A percentile compares a stretch with the other conserved stretches of the same genome.
Evolutionary conservation across 2,797 vertebrate genomes (phyloP).

Genomic region (Champsocephalus esox): DNA sequence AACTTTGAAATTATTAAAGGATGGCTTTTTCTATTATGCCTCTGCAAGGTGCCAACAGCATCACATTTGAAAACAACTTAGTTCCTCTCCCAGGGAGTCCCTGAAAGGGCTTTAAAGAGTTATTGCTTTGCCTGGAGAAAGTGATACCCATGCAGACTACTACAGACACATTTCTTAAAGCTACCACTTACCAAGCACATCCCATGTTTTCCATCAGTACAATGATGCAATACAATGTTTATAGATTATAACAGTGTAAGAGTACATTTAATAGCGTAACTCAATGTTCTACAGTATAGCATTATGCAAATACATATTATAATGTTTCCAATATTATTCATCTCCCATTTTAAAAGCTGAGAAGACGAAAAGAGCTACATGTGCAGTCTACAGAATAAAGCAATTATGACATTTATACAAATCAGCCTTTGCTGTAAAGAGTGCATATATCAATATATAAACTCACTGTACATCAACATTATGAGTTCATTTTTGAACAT

Average conservation of each 20-base stretch:
- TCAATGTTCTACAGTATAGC: background rate
- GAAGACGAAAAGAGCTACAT: background rate
- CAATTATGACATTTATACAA: background rate
- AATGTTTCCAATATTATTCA: slow-evolving; percentile 8
- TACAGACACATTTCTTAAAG: slow-evolving; percentile 49
- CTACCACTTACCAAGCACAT: slow-evolving; percentile 50
- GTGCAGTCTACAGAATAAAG: background rate
- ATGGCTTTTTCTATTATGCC: slow-evolving; percentile 47
- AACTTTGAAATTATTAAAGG: slow-evolving; percentile 56
- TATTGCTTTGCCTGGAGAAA: slow-evolving; percentile 60
- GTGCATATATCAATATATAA: background rate
- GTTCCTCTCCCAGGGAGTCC: slow-evolving; percentile 53
- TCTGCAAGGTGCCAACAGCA: slow-evolving; percentile 48
- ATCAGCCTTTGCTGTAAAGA: background rate
- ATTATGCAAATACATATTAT: slow-evolving; percentile 15
- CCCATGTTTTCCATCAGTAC: slow-evolving; percentile 45
- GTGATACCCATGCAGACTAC: slow-evolving; percentile 46
- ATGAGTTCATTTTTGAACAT: background rate
- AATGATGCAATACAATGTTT: slow-evolving; percentile 17
- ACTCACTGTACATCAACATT: slow-evolving; percentile 15
- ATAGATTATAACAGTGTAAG: slow-evolving; percentile 11
- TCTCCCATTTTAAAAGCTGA: background rate
- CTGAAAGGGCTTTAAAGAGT: slow-evolving; percentile 63
- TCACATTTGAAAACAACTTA: slow-evolving; percentile 60
- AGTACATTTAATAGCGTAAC: background rate